Conservation (phyloP, 1,140 invertebrate species). For the Drosophila nigrodunni region DNA sequence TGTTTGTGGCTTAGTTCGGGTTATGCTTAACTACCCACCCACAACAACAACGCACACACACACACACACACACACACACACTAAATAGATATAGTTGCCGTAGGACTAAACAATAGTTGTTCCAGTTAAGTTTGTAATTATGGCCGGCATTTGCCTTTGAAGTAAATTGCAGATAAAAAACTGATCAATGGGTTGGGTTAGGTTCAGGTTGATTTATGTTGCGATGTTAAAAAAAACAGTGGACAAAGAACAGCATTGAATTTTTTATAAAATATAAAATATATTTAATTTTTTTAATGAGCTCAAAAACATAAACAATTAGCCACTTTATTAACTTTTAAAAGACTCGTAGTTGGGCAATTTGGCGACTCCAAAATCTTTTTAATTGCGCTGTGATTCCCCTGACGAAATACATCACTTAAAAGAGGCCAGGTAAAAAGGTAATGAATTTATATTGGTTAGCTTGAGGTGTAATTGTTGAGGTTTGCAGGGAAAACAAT, state of each 20-base stretch:
- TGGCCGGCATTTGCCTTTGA: slow-evolving; percentile 45
- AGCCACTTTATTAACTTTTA: background rate
- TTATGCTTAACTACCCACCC: slow-evolving; percentile 29
- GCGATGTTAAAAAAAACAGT: no score
- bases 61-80: background rate
- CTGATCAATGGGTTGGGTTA: slow-evolving; percentile 49
- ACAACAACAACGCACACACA: background rate
- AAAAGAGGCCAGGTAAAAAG: background rate
- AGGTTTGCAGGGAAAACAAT: slow-evolving; percentile 20
- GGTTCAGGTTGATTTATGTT: slow-evolving; percentile 50
- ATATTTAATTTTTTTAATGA: background rate
- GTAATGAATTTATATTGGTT: background rate
- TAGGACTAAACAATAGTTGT: slow-evolving; percentile 4
- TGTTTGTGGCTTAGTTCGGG: slow-evolving; percentile 15
- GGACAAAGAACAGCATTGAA: no score
- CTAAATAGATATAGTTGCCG: background rate
- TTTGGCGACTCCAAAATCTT: background rate
- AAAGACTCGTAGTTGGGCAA: background rate
- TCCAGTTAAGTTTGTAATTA: slow-evolving; percentile 38
- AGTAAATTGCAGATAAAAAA: slow-evolving; percentile 14
- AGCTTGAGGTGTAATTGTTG: background rate
- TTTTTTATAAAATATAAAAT: background rate
- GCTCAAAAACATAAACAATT: background rate
- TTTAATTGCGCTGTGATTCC: background rate
- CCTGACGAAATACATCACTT: background rate